Evolutionary conservation across 1,140 invertebrate genomes (phyloP), one percentile per base, ranked within the genome.

Genomic region (Pinna nobilis): DNA sequence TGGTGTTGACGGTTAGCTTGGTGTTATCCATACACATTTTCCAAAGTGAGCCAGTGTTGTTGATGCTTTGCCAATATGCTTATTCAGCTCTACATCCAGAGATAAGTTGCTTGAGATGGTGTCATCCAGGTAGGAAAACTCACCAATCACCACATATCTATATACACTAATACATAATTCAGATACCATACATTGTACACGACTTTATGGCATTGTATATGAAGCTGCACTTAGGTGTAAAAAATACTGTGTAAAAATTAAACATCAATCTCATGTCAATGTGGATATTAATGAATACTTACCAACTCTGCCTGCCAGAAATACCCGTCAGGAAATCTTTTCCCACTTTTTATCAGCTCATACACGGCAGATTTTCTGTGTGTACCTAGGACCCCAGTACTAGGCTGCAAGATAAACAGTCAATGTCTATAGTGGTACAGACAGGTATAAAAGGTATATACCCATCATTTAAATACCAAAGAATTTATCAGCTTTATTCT

Each of bases 271-370:
- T n/a, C n/a, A n/a, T n/a, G n/a, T n/a, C n/a, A n/a, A n/a, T n/a
- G n/a, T n/a, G n/a, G n/a, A n/a, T n/a, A n/a, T n/a, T n/a, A 6
- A 25, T 15, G n/a, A 30, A 30, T 1, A 64, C 79, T 77, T 76
- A 84, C 84, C 80, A 83, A 63, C 75, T 87, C 86, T 2, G 84
- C 78, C 70, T 86, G 82, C 86, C 86, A 87, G 73, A 87, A 86
- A 57, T 87, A 87, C 20, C 86, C 86, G 59, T 84, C 79, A n/a
- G 86, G 86, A 69, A 83, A 87, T 3, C 83, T 59, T 41, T 85
- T 84, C 5, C 84, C 84, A 66, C 78, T 82, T 39, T 75, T 79
- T 18, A 86, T 82, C 41, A 87, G 49, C 71, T 87, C 86, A 78
- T 81, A 86, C 6, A 86, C 83, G 15, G 83, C 84, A 5, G 86